Evolutionary conservation across 1,140 invertebrate genomes (phyloP).

Genomic region (Ectropis grisescens): DNA sequence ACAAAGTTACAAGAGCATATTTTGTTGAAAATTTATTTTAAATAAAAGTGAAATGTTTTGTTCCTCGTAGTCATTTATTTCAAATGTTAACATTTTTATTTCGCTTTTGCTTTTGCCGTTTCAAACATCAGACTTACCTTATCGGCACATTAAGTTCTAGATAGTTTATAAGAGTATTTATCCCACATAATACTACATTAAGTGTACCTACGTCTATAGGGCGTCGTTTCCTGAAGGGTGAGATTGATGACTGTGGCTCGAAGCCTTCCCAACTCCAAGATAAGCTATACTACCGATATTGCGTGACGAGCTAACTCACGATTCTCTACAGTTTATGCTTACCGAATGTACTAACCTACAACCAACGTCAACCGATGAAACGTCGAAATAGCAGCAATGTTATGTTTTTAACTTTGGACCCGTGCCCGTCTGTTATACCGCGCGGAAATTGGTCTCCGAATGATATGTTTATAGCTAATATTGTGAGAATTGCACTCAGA

Average conservation of each 20-base stretch:
- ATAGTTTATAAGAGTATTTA: too few relatives aligned
- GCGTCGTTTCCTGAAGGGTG: conserved; percentile 17
- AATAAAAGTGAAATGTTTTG: too few relatives aligned
- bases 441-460: neutral
- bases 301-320: conserved; percentile 32
- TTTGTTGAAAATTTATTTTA: too few relatives aligned
- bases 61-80: too few relatives aligned
- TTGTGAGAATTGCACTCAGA: neutral
- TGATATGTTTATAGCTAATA: neutral
- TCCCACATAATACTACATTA: too few relatives aligned
- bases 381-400: conserved; percentile 1
- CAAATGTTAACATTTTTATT: too few relatives aligned
- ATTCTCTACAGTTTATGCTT: conserved; percentile 16
- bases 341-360: conserved; percentile 14
- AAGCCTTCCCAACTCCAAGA: conserved; percentile 36
- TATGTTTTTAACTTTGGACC: neutral
- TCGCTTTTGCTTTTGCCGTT: too few relatives aligned
- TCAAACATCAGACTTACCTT: too few relatives aligned
- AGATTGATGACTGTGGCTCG: conserved; percentile 44
- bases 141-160: too few relatives aligned
- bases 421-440: neutral
- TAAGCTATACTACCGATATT: conserved; percentile 39
- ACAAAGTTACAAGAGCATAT: too few relatives aligned
- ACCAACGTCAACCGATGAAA: conserved; percentile 7
- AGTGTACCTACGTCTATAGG: too few relatives aligned